These are phyloP conservation scores for Sebastes hubbsi DNA, from an alignment of 2,797 vertebrate species.

Conservation along the genomic window DNA sequence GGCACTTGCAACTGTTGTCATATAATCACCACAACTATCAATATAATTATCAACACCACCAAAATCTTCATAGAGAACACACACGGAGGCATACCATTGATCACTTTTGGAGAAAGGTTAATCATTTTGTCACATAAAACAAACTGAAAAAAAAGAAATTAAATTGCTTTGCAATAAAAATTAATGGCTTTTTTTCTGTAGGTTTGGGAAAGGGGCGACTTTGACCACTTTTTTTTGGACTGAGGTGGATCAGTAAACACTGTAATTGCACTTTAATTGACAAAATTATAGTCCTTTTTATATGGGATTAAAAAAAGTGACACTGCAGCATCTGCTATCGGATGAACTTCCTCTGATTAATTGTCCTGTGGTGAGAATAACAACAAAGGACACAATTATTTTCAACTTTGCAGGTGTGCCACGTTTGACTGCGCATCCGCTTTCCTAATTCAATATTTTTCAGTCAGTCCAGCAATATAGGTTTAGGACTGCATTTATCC, in stretches of 20 bases:
- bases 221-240: constrained; percentile 63
- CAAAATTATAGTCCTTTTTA: constrained; percentile 60
- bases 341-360: constrained; percentile 31
- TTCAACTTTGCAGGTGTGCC: background rate
- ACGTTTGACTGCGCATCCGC: background rate
- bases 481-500: background rate
- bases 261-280: constrained; percentile 83
- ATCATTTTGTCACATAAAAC: constrained; percentile 50
- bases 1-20: constrained; percentile 82
- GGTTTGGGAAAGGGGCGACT: constrained; percentile 41
- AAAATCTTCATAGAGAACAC: constrained; percentile 78
- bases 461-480: background rate
- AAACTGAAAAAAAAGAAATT: constrained; percentile 32
- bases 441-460: constrained; percentile 5
- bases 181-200: constrained; percentile 66
- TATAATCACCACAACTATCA: constrained; percentile 82
- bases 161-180: constrained; percentile 57
- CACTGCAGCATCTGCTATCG: constrained; percentile 62
- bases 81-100: constrained; percentile 79
- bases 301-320: constrained; percentile 58
- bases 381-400: background rate
- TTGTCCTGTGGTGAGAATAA: constrained; percentile 7
- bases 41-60: constrained; percentile 77
- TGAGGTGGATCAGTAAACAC: constrained; percentile 70
- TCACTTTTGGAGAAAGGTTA: constrained; percentile 69